phyloP scores from a whole-genome alignment of 2,888 invertebrate genomes.

The Agonopterix arenella region DNA sequence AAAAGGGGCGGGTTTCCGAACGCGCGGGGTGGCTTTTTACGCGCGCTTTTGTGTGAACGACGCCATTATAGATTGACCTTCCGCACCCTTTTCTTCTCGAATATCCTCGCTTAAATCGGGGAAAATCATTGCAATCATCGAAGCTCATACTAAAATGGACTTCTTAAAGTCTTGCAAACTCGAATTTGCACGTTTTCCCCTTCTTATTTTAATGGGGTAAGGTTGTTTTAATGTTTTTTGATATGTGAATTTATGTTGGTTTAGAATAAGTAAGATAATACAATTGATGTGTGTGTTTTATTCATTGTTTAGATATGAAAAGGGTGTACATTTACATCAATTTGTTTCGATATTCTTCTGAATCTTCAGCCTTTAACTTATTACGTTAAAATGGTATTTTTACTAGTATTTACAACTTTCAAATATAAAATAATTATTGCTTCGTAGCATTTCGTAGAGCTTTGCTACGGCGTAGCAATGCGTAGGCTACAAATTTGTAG shows the following conservation, averaged over 20 bases:
- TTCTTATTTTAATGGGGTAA: constrained; percentile 13
- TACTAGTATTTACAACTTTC: too few species aligned
- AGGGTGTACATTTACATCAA: constrained; percentile 1
- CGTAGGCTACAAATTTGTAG: too few species aligned
- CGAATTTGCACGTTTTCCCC: constrained; percentile 14
- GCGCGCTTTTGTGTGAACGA: constrained; percentile 46
- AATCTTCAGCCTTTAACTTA: too few species aligned
- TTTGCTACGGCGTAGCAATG: too few species aligned
- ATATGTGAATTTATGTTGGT: constrained; percentile 11
- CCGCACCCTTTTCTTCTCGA: constrained; percentile 18
- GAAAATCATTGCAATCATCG: background rate
- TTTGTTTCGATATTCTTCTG: background rate
- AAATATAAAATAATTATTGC: too few species aligned
- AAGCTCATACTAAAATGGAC: constrained; percentile 32
- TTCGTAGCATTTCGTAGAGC: too few species aligned
- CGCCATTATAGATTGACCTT: constrained; percentile 36
- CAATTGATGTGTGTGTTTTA: constrained; percentile 20
- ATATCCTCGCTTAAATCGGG: background rate
- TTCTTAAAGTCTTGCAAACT: constrained; percentile 34
- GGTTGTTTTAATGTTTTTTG: constrained; percentile 11
- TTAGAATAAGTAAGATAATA: constrained; percentile 16
- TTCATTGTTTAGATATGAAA: constrained; percentile 12
- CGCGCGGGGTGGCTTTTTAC: constrained; percentile 59
- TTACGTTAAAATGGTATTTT: too few species aligned
- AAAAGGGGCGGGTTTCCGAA: constrained; percentile 54